A percentile compares a stretch with the other conserved stretches of the same genome.
Conservation (phyloP, 2,113 vertebrate genomes). For the Gulo gulo region DNA sequence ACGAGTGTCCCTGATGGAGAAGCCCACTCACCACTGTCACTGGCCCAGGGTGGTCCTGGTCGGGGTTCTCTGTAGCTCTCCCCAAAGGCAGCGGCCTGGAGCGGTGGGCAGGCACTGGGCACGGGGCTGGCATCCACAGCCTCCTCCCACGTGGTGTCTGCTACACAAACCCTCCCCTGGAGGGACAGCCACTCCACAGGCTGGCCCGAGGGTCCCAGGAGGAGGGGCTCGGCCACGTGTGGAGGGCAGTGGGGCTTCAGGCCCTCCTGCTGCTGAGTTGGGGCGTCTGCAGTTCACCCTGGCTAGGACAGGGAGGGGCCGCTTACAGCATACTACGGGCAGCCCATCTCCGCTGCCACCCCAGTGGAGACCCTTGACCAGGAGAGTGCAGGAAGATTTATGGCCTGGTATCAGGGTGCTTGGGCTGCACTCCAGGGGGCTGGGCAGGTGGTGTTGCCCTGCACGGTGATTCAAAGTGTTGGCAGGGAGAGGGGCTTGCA, state of each 20-base stretch:
- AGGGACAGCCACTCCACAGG: background rate
- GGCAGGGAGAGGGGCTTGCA: accelerated
- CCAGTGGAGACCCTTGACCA: background rate
- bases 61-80: background rate
- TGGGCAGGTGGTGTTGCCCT: background rate
- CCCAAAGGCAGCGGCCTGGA: background rate
- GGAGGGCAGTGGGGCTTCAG: too few relatives aligned
- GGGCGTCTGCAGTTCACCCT: background rate
- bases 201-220: background rate
- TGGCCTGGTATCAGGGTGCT: too few relatives aligned
- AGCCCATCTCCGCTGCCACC: background rate
- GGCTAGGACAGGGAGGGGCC: too few relatives aligned
- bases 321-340: background rate
- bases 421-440: background rate
- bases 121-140: background rate
- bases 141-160: too few relatives aligned
- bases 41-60: too few relatives aligned
- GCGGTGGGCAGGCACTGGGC: too few relatives aligned
- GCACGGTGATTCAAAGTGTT: accelerated
- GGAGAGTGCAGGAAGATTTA: background rate
- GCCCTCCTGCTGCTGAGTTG: background rate
- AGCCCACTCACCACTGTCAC: accelerated
- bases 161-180: background rate
- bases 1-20: background rate
- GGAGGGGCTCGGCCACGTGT: too few relatives aligned